These are phyloP conservation scores for Camponotus vicinus DNA, from an alignment of 1,140 invertebrate genomes.

Conservation along the genomic window DNA sequence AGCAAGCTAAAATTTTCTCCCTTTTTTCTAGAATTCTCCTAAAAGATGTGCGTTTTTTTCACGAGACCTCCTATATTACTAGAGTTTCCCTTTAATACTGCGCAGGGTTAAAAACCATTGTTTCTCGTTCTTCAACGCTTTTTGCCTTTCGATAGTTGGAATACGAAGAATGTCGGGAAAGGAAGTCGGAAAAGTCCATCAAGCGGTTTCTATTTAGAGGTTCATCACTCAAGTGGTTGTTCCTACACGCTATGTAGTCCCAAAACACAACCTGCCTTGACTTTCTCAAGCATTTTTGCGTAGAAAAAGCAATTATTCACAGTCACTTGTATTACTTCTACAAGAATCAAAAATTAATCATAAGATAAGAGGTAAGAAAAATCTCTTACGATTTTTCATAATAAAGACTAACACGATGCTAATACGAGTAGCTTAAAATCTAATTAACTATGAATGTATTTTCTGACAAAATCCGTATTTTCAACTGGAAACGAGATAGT, in stretches of 20 bases:
- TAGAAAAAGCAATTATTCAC: conserved; percentile 18
- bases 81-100: neutral
- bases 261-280: conserved; percentile 21
- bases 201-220: conserved; percentile 43
- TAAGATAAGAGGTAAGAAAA: no score
- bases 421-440: no score
- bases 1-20: neutral
- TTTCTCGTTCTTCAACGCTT: conserved; percentile 7
- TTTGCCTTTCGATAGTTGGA: conserved; percentile 19
- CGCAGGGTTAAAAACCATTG: neutral
- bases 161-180: conserved; percentile 34
- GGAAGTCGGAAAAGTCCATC: conserved; percentile 39
- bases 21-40: neutral
- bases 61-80: neutral
- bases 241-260: neutral
- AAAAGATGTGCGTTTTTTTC: neutral
- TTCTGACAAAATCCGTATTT: no score
- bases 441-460: no score
- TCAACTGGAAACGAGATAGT: no score
- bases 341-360: neutral
- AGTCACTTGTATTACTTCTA: conserved; percentile 8
- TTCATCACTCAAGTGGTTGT: conserved; percentile 34
- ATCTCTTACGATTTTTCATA: no score
- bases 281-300: neutral
- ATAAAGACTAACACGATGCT: no score